These are phyloP conservation scores for Imbricaverruca yamaguchii DNA, from an alignment of 2,888 invertebrate genomes.

Conservation along the genomic window DNA sequence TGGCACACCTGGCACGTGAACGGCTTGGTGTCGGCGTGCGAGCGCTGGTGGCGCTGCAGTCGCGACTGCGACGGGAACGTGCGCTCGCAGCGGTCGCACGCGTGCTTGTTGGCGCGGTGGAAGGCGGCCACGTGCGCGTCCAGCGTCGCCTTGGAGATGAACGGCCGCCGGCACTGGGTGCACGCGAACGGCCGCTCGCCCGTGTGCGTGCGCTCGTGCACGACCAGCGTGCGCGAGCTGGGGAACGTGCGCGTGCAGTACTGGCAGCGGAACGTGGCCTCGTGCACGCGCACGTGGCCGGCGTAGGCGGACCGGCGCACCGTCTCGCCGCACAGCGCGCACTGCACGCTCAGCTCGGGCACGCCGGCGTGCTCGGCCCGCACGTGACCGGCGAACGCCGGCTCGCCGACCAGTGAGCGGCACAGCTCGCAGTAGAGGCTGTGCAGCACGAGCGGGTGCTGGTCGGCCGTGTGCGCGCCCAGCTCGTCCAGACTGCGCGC, in stretches of 20 bases:
- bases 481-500: background rate
- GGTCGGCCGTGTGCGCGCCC: background rate
- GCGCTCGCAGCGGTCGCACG: background rate
- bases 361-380: background rate
- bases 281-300: background rate
- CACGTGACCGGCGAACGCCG: background rate
- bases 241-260: slow-evolving; percentile 13
- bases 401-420: slow-evolving; percentile 5
- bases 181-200: slow-evolving; percentile 27
- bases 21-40: background rate
- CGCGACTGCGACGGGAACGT: background rate
- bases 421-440: slow-evolving; percentile 18
- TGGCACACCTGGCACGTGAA: background rate
- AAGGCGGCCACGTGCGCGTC: background rate
- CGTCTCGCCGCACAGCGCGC: background rate
- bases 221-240: background rate
- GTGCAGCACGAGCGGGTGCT: background rate
- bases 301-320: background rate
- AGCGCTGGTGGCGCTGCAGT: background rate
- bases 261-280: background rate
- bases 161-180: background rate
- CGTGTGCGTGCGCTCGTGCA: slow-evolving; percentile 26
- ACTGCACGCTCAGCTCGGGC: slow-evolving; percentile 9
- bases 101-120: background rate
- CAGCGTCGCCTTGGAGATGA: background rate